Base-by-base conservation (phyloP, 2,888 invertebrate genomes). In the Zygothrica quintamaculata region DNA sequence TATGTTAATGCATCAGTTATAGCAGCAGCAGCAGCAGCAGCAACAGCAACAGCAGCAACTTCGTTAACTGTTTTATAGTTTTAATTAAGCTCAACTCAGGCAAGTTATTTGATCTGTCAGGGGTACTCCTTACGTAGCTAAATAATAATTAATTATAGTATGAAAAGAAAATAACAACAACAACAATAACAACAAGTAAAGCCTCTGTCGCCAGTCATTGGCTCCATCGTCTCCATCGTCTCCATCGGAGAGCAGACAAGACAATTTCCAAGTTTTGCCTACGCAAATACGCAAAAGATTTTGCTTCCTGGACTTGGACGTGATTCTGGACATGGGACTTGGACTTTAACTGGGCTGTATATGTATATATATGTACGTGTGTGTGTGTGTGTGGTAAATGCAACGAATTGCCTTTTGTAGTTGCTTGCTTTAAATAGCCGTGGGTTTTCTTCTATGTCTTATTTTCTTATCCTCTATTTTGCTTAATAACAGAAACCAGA, bases 71-170 rank as follows among this genome's bases (percentile, higher is more conserved):
- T 16, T 46, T 42, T 48, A 47, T 29, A 9, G 11, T 71, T 66
- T 71, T 71, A 71, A 71, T 71, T 67, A 71, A 62, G 57, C 72
- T 42, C 51, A 60, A 52, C 72, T 47, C 51, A 59, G 47, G 65
- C 59, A 65, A 50, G 72, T 67, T 67, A 65, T 67, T 79, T 75
- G 84, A 66, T 71, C 75, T 75, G 71, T 68, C 65, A 68, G 51
- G 60, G 65, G 57, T 77, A 73, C 55, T 76, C 75, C 68, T 76
- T 66, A 80, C 9, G 9, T 1, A n/a, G 75, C 84, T 66, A 87
- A 82, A 86, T 84, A 85, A 87, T 82, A 82, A 82, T 82, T 82
- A 82, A 82, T 82, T 82, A 82, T 82, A 84, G 68, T 73, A 70
- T 22, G 18, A 5, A 22, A 5, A 22, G 5, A 22, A 22, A 22